A percentile compares a stretch with the other conserved stretches of the same genome.
These are phyloP conservation scores for Manduca sexta DNA, from an alignment of 1,140 invertebrate species.

Conservation along the genomic window DNA sequence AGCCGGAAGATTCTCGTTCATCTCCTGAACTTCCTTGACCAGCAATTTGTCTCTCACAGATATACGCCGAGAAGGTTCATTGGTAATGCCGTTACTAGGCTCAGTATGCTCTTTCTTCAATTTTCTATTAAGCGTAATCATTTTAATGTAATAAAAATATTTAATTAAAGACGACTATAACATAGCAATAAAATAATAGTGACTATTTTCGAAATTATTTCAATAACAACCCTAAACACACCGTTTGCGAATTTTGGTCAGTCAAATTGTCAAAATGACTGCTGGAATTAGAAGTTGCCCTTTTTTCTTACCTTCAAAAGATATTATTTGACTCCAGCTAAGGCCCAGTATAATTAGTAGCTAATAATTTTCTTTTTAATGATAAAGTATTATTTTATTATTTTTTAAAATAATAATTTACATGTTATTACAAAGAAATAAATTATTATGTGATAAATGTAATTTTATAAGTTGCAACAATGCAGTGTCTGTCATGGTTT, in stretches of 20 bases:
- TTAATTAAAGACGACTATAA: slow-evolving; percentile 17
- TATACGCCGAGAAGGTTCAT: slow-evolving; percentile 75
- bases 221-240: slow-evolving; percentile 1
- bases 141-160: slow-evolving; percentile 42
- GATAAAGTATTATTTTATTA: too few species aligned
- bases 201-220: slow-evolving; percentile 6
- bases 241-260: slow-evolving; percentile 1
- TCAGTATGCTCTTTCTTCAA: slow-evolving; percentile 79
- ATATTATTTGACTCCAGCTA: too few species aligned
- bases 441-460: too few species aligned
- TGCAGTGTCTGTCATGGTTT: too few species aligned
- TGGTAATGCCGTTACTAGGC: slow-evolving; percentile 45
- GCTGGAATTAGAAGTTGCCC: neutral
- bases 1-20: slow-evolving; percentile 87
- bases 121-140: slow-evolving; percentile 88
- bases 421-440: too few species aligned
- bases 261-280: too few species aligned
- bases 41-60: slow-evolving; percentile 90
- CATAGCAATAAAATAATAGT: slow-evolving; percentile 10
- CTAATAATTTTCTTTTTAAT: too few species aligned
- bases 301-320: too few species aligned
- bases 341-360: too few species aligned
- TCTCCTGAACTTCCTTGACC: slow-evolving; percentile 93
- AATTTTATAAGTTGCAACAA: too few species aligned
- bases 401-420: too few species aligned